phyloP scores from a whole-genome alignment of 2,888 invertebrate genomes.

The Sinelater perroti region DNA sequence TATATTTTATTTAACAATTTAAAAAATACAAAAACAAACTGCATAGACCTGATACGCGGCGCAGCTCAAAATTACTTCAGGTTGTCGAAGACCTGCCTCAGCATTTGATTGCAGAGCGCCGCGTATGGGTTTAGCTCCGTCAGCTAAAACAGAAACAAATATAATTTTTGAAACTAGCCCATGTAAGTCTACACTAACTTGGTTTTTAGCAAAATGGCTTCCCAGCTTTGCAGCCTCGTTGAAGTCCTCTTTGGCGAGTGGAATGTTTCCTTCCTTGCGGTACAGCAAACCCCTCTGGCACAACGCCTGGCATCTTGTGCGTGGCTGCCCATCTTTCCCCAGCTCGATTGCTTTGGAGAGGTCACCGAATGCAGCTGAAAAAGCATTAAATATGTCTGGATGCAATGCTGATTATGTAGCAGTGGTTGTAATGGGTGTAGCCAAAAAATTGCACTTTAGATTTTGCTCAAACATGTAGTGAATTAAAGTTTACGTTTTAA shows the following conservation, averaged over 20 bases:
- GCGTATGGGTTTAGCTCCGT: conserved; percentile 93
- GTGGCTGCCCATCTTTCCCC: conserved; percentile 63
- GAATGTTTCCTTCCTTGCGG: conserved; percentile 72
- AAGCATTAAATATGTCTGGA: too few species aligned
- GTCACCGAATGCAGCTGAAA: conserved; percentile 77
- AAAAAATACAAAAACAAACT: too few species aligned
- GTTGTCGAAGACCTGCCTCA: conserved; percentile 76
- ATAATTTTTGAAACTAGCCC: not conserved
- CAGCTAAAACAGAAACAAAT: conserved; percentile 64
- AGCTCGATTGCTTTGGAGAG: conserved; percentile 77
- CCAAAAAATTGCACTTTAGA: too few species aligned
- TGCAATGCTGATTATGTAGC: too few species aligned
- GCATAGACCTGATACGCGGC: too few species aligned
- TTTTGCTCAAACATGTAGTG: too few species aligned
- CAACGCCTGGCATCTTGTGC: conserved; percentile 77
- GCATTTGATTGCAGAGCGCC: conserved; percentile 94
- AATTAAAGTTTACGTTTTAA: too few species aligned
- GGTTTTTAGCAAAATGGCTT: conserved; percentile 86
- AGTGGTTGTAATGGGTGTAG: too few species aligned
- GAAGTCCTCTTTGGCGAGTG: conserved; percentile 79
- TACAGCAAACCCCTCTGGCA: conserved; percentile 86
- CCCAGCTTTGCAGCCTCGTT: conserved; percentile 82
- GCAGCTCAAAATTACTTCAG: conserved; percentile 40
- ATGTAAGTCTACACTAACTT: conserved; percentile 62
- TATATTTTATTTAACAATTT: too few species aligned